These are phyloP conservation scores for Enteromius paludinosus DNA, from an alignment of 2,797 vertebrate species.

Conservation along the genomic window DNA sequence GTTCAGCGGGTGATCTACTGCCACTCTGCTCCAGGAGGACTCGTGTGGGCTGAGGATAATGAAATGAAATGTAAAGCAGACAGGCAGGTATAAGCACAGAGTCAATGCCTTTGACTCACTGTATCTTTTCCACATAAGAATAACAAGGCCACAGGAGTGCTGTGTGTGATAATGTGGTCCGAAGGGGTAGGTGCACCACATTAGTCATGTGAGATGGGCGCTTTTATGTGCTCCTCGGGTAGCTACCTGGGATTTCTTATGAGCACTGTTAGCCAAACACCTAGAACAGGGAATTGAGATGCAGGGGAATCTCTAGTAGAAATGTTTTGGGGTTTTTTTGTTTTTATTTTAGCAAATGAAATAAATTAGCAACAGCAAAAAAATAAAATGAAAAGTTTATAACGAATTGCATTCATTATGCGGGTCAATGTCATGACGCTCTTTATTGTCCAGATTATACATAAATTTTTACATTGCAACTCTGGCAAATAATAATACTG, in stretches of 20 bases:
- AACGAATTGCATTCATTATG: neutral
- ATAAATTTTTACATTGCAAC: neutral
- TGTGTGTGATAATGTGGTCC: constrained; percentile 54
- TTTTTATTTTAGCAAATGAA: too few species aligned
- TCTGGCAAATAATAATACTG: neutral
- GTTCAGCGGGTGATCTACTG: constrained; percentile 65
- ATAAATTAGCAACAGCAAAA: neutral
- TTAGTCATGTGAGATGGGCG: constrained; percentile 64
- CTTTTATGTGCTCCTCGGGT: constrained; percentile 53
- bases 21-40: constrained; percentile 54
- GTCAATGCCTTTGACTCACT: constrained; percentile 16
- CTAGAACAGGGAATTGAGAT: constrained; percentile 12
- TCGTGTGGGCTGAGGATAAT: constrained; percentile 48
- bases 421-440: neutral
- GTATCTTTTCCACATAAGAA: constrained; percentile 47
- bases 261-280: constrained; percentile 66
- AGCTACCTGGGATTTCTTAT: constrained; percentile 59
- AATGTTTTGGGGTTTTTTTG: too few species aligned
- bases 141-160: constrained; percentile 55
- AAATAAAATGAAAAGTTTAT: neutral
- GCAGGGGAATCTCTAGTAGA: too few species aligned
- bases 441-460: neutral
- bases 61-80: constrained; percentile 59
- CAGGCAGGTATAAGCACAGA: constrained; percentile 33
- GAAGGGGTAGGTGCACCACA: constrained; percentile 56